Evolutionary conservation across 2,888 invertebrate genomes (phyloP), one percentile per base, ranked within the genome.

Genomic region (Pyrochroa serraticornis): DNA sequence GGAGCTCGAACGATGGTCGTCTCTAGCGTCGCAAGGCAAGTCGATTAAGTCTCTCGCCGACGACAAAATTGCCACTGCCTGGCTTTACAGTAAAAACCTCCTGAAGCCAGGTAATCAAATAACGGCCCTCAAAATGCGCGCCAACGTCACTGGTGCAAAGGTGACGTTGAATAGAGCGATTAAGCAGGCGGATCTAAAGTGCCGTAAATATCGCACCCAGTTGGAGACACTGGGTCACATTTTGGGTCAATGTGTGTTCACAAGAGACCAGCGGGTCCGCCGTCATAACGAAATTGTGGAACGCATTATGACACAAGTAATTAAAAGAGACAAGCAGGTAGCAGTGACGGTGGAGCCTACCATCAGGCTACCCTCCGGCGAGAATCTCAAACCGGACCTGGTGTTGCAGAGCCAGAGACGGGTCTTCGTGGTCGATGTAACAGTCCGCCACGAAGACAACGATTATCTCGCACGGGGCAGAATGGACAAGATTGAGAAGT

Each of bases 161-260:
- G 68, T 64, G 52, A 62, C 68, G 37, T 55, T 72, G 58, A 62
- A 56, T 38, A 65, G 68, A 60, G 68, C 67, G 32, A 47, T 32
- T 3, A 68, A 66, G 6, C 58, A 62, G 39, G 60, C 63, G 49
- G 67, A 69, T 46, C 56, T 67, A 2, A 43, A 12, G 8, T 76
- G 76, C 56, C 44, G 75, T 5, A 66, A 64, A 43, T 77, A 74
- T 46, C 22, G 48, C 1, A 8, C 14, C 34, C 55, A 60, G 50
- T 47, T 50, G 1, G 76, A 77, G 66, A 77, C 74, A 12, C 69
- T 72, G 33, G 71, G 62, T 0, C 74, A 75, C 53, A 67, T 74
- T 5, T 53, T 75, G 7, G 75, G 73, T 1, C 63, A 57, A 49
- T 71, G 66, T 46, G 33, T 32, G 1, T 41, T 51, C 13, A 69